Conservation (phyloP, 1,140 invertebrate genomes). For the Apis dorsata region DNA sequence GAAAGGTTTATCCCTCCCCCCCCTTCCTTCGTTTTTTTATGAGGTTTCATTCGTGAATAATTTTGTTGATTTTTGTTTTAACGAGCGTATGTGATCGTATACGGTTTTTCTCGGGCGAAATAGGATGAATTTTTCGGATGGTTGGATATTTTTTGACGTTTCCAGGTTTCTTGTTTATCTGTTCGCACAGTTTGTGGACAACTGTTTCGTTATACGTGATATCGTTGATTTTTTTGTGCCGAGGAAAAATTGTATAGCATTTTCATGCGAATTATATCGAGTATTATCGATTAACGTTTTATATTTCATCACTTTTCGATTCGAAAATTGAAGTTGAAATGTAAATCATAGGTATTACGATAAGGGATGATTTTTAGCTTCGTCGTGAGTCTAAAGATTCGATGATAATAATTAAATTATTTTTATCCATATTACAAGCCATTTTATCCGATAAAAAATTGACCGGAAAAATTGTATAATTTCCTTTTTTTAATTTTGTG, state of each 20-base stretch:
- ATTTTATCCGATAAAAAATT: too few relatives aligned
- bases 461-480: too few relatives aligned
- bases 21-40: neutral
- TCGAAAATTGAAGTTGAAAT: too few relatives aligned
- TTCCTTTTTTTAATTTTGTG: too few relatives aligned
- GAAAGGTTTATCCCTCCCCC: neutral
- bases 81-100: neutral
- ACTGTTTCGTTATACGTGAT: neutral
- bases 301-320: too few relatives aligned
- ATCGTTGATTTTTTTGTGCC: neutral
- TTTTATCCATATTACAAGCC: too few relatives aligned
- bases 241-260: neutral
- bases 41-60: neutral
- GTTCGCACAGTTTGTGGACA: neutral
- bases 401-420: too few relatives aligned
- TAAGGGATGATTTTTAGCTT: too few relatives aligned
- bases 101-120: neutral
- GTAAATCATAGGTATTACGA: neutral
- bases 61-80: conserved; percentile 2
- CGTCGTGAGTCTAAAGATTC: too few relatives aligned
- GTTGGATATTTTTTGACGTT: neutral
- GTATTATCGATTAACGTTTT: too few relatives aligned
- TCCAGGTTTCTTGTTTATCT: neutral
- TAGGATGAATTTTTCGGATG: neutral
- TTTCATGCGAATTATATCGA: too few relatives aligned